Conservation (phyloP, 2,113 vertebrate species). For the Indri indri region DNA sequence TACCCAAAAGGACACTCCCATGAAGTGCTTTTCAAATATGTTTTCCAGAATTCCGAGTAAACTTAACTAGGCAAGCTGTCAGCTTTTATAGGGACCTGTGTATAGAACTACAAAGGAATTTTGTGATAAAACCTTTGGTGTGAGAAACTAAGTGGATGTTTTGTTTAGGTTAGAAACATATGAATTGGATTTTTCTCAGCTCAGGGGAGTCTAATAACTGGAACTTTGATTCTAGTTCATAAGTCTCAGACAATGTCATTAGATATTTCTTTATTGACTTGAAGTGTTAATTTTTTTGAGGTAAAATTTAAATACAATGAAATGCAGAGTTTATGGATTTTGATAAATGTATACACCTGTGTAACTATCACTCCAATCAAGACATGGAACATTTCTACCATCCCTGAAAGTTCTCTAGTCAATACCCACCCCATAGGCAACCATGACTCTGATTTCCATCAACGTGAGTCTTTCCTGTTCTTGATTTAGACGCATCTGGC, state of each 20-base stretch:
- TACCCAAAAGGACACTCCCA: not conserved
- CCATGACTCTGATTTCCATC: not conserved
- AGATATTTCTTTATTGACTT: not conserved
- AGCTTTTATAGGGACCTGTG: not conserved
- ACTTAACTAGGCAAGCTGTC: conserved; percentile 2
- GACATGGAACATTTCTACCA: not conserved
- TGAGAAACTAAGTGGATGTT: conserved; percentile 39
- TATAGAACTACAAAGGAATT: not conserved
- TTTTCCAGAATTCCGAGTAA: conserved; percentile 31
- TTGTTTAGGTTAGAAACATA: conserved; percentile 38
- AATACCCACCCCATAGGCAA: not conserved
- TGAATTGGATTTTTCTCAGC: conserved; percentile 28
- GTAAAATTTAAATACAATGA: not conserved
- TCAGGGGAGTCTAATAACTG: not conserved
- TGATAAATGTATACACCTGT: not conserved
- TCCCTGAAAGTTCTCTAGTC: not conserved
- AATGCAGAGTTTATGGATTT: not conserved
- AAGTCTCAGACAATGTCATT: not conserved
- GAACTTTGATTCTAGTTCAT: conserved; percentile 6
- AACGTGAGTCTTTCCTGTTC: not conserved
- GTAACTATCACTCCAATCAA: not conserved
- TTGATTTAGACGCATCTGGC: not conserved
- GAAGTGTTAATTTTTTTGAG: not conserved
- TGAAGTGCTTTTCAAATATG: not conserved
- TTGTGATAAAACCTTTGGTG: conserved; percentile 14